These are phyloP conservation scores for Drosophila seclusa DNA, from an alignment of 2,888 invertebrate genomes.

Conservation along the genomic window DNA sequence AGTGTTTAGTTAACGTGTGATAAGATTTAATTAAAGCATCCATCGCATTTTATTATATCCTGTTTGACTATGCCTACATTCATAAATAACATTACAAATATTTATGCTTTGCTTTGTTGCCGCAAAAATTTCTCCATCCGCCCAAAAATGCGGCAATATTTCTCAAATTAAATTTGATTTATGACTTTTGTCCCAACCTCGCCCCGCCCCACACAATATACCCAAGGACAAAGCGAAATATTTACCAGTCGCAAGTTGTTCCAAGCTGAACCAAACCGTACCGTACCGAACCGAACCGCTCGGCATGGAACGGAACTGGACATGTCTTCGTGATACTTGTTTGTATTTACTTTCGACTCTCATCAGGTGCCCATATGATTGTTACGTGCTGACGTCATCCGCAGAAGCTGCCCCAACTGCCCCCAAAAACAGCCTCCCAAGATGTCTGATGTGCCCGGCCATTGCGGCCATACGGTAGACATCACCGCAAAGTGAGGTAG, in stretches of 20 bases:
- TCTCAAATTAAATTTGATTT: constrained; percentile 79
- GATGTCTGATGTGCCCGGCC: constrained; percentile 42
- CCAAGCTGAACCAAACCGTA: neutral
- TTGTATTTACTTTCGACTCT: constrained; percentile 53
- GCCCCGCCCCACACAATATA: constrained; percentile 13
- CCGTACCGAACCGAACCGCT: constrained; percentile 2
- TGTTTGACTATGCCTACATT: constrained; percentile 37
- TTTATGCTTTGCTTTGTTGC: constrained; percentile 57
- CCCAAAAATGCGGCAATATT: constrained; percentile 65
- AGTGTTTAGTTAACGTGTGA: constrained; percentile 31
- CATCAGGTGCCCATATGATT: constrained; percentile 56
- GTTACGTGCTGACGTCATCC: constrained; percentile 56
- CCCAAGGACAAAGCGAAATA: constrained; percentile 50
- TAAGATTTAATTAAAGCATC: constrained; percentile 47
- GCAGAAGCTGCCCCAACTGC: constrained; percentile 15
- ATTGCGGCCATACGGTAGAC: constrained; percentile 37
- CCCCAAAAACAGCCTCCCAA: constrained; percentile 25
- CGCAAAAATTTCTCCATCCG: constrained; percentile 46
- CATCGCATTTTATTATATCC: constrained; percentile 48
- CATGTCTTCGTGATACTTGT: constrained; percentile 55
- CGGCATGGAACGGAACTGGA: constrained; percentile 33
- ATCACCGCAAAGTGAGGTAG: constrained; percentile 22
- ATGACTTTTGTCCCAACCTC: constrained; percentile 58
- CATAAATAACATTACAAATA: constrained; percentile 57
- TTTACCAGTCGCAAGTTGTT: constrained; percentile 40